Conservation (phyloP, 2,797 vertebrate genomes). For the Limosa lapponica region DNA sequence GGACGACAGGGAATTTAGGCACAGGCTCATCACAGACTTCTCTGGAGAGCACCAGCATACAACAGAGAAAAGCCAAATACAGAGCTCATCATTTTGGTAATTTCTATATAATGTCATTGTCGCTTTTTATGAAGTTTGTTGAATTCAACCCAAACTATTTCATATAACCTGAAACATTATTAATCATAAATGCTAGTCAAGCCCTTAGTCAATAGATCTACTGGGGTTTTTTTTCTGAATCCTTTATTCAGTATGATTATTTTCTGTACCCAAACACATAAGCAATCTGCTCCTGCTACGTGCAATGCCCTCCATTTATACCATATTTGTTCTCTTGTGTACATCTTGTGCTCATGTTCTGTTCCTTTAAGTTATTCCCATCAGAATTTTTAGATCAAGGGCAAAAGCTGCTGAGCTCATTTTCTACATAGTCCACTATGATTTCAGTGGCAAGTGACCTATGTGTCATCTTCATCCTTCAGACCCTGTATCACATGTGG, state of each 20-base stretch:
- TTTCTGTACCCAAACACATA: background rate
- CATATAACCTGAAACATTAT: background rate
- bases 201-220: background rate
- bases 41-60: background rate
- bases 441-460: constrained; percentile 7
- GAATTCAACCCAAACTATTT: background rate
- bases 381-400: background rate
- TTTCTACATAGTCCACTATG: background rate
- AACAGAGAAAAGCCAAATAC: background rate
- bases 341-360: background rate
- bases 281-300: background rate
- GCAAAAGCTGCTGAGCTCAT: background rate
- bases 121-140: background rate
- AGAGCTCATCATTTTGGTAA: background rate
- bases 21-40: background rate
- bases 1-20: background rate
- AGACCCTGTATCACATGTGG: background rate
- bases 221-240: background rate
- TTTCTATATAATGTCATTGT: background rate
- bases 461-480: background rate
- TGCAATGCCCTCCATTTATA: background rate
- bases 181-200: background rate
- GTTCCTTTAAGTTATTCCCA: background rate
- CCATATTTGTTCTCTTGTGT: background rate
- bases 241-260: background rate